These are phyloP conservation scores for Scomber japonicus DNA, from an alignment of 2,113 vertebrate species.

Conservation along the genomic window DNA sequence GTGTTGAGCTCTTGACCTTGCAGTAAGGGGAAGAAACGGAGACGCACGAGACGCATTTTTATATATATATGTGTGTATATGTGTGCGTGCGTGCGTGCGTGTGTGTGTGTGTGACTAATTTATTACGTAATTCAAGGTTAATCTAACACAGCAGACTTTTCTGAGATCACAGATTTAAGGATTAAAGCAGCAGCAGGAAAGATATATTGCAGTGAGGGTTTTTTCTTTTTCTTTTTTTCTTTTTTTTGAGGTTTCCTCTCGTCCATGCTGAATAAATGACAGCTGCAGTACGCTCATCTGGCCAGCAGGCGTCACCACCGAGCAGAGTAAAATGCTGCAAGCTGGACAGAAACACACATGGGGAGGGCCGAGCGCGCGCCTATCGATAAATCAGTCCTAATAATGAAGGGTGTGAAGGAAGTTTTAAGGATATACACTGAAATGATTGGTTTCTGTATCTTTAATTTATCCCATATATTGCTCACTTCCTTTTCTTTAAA, in stretches of 20 bases:
- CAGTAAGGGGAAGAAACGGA: constrained; percentile 5
- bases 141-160: not conserved
- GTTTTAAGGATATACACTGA: constrained; percentile 8
- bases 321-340: constrained; percentile 30
- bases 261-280: not conserved
- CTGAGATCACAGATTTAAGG: not conserved
- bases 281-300: constrained; percentile 34
- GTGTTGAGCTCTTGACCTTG: constrained; percentile 58
- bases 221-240: not conserved
- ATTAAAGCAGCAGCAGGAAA: not conserved
- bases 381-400: constrained; percentile 33
- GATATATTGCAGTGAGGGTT: constrained; percentile 7
- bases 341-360: not conserved
- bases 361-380: constrained; percentile 1
- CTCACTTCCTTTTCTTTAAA: too few species aligned
- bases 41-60: not conserved
- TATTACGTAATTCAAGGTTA: constrained; percentile 5
- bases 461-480: not conserved
- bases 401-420: constrained; percentile 15
- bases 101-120: too few species aligned
- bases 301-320: constrained; percentile 70
- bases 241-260: too few species aligned
- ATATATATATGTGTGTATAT: too few species aligned
- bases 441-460: not conserved
- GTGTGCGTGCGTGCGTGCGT: too few species aligned